Evolutionary conservation across 1,140 invertebrate genomes (phyloP).

Genomic region (Meloidogyne hapla): DNA sequence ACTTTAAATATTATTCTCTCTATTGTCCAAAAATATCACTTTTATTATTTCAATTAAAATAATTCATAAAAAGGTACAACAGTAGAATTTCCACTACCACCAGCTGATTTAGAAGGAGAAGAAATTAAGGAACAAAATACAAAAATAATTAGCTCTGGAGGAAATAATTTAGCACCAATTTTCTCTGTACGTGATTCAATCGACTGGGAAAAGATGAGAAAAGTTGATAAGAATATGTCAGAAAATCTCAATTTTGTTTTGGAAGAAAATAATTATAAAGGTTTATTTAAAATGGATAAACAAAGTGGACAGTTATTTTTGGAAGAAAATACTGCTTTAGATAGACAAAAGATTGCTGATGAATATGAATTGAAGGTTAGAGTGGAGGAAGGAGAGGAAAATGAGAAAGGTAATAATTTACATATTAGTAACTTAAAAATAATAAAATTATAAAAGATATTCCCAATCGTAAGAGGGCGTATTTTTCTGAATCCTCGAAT

Average conservation of each 20-base stretch:
- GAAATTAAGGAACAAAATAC: background rate
- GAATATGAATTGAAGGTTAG: constrained; percentile 12
- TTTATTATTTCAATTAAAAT: no score
- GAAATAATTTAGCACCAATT: background rate
- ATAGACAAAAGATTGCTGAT: background rate
- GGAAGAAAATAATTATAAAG: constrained; percentile 10
- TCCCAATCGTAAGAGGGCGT: no score
- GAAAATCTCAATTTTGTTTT: constrained; percentile 3
- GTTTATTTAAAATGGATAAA: constrained; percentile 9
- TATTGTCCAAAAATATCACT: no score
- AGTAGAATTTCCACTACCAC: background rate
- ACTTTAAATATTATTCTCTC: no score
- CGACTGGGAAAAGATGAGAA: background rate
- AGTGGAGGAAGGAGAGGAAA: background rate
- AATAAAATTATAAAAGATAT: no score
- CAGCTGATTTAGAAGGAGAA: background rate
- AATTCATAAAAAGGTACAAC: background rate
- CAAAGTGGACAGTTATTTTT: constrained; percentile 16
- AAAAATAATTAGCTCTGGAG: background rate
- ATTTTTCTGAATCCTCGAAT: no score
- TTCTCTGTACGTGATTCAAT: background rate
- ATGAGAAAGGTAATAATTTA: background rate
- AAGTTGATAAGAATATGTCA: background rate
- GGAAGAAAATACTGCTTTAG: background rate
- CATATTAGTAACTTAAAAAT: no score